phyloP scores from a whole-genome alignment of 92 coral and sea anemone species.

The Porites rus region DNA sequence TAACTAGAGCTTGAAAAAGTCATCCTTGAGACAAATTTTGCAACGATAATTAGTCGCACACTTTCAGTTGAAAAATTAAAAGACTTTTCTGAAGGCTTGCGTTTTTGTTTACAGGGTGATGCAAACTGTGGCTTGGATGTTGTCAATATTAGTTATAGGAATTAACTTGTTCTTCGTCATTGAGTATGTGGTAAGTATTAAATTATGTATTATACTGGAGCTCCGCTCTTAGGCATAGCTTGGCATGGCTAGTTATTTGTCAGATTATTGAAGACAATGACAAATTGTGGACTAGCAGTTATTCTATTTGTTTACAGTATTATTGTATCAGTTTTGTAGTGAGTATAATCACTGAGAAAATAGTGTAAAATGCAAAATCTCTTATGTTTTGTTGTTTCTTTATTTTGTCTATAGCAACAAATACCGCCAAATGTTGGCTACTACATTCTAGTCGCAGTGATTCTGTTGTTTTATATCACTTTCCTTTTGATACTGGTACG shows the following conservation, averaged over 20 bases:
- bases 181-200: constrained; percentile 83
- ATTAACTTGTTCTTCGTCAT: constrained; percentile 92
- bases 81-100: background rate
- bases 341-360: background rate
- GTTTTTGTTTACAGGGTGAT: constrained; percentile 63
- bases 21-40: too few relatives aligned
- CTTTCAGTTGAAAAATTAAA: background rate
- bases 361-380: too few relatives aligned
- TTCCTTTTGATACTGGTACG: constrained; percentile 85
- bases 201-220: too few relatives aligned
- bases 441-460: constrained; percentile 65
- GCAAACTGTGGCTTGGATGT: constrained; percentile 76
- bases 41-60: too few relatives aligned
- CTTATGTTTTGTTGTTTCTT: background rate
- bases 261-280: too few relatives aligned
- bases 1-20: too few relatives aligned
- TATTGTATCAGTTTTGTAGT: too few relatives aligned
- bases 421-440: constrained; percentile 77
- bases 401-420: constrained; percentile 35
- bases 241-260: too few relatives aligned
- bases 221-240: too few relatives aligned
- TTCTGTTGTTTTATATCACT: constrained; percentile 72
- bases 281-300: too few relatives aligned
- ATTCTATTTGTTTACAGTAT: too few relatives aligned
- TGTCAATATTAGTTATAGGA: constrained; percentile 87